Conservation (phyloP, 1,140 invertebrate species). For the Leptinotarsa undecemlineata region DNA sequence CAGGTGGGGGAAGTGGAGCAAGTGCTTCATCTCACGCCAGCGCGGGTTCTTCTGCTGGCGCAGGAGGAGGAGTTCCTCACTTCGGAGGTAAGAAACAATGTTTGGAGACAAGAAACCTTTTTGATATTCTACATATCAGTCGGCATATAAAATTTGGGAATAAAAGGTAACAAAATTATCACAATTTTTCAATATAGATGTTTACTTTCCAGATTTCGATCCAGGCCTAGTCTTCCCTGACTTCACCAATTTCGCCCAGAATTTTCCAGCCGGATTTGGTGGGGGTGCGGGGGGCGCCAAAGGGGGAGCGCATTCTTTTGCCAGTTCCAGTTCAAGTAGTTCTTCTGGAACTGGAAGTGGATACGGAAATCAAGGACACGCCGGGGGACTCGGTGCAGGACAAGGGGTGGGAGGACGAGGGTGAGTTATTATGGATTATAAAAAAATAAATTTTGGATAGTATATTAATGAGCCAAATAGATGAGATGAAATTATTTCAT, state of each 20-base stretch:
- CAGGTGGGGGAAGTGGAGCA: conserved; percentile 10
- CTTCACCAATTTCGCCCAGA: conserved; percentile 13
- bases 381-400: conserved; percentile 34
- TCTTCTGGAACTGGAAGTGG: conserved; percentile 23
- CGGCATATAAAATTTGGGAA: too few species aligned
- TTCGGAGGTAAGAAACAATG: neutral
- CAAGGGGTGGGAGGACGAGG: conserved; percentile 36
- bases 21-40: conserved; percentile 3
- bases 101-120: too few species aligned
- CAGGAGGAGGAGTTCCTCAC: conserved; percentile 13
- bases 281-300: neutral
- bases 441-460: too few species aligned
- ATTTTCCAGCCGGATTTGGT: conserved; percentile 10
- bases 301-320: conserved; percentile 30
- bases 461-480: too few species aligned
- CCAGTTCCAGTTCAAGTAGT: conserved; percentile 33
- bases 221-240: conserved; percentile 22
- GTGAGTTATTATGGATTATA: conserved; percentile 17
- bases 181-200: too few species aligned
- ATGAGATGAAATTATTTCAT: too few species aligned
- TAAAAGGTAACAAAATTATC: too few species aligned
- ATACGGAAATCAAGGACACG: neutral
- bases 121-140: too few species aligned
- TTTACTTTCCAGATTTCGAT: conserved; percentile 18
- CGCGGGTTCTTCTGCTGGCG: conserved; percentile 18